Evolutionary conservation across 2,888 invertebrate species (phyloP).

Genomic region (Metallyticus violacea): DNA sequence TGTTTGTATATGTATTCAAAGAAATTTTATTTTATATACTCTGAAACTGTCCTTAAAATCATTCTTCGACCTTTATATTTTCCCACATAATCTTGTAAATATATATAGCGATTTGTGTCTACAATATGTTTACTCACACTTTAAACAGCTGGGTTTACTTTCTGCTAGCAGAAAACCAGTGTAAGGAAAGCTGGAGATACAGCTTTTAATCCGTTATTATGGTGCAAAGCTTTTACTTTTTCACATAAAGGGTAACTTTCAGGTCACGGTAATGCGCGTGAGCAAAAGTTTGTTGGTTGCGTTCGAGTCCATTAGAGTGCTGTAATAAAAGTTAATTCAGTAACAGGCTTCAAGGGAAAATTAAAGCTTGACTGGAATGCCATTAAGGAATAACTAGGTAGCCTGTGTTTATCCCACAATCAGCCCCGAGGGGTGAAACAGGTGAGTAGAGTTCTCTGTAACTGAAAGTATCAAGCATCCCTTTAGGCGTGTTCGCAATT

Average conservation of each 20-base stretch:
- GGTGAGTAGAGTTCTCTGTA: neutral
- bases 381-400: neutral
- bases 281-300: neutral
- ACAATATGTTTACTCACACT: neutral
- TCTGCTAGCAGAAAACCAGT: neutral
- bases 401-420: neutral
- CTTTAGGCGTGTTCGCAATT: no score
- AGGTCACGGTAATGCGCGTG: neutral
- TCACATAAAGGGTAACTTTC: neutral
- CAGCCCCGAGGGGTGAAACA: no score
- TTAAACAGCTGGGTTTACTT: neutral
- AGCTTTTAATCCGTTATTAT: neutral
- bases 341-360: neutral
- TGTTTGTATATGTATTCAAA: no score
- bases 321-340: neutral
- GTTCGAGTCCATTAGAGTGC: neutral
- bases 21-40: no score
- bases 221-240: neutral
- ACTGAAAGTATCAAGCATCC: neutral
- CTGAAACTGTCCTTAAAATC: no score
- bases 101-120: no score
- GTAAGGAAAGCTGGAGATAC: no score
- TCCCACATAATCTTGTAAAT: no score
- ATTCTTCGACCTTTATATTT: no score
- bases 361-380: neutral